These are phyloP conservation scores for Cheilosia urbana DNA, from an alignment of 2,888 invertebrate genomes.

Conservation along the genomic window DNA sequence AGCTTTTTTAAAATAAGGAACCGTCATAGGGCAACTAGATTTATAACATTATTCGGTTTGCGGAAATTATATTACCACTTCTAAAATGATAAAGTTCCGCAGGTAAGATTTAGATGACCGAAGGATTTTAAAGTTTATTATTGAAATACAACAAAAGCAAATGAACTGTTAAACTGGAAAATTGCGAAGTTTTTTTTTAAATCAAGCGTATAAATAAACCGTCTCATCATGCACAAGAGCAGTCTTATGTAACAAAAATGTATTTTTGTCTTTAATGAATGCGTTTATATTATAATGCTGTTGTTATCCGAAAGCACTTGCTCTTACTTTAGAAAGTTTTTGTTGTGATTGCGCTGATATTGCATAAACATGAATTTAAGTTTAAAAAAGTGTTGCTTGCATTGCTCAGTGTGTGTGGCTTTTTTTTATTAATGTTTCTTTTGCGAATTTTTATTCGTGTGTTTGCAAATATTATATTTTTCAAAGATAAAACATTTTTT, in stretches of 20 bases:
- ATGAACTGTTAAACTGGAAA: too few species aligned
- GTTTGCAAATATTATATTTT: slow-evolving; percentile 29
- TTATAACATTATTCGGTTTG: slow-evolving; percentile 2
- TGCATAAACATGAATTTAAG: slow-evolving; percentile 24
- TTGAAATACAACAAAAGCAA: background rate
- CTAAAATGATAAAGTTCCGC: background rate
- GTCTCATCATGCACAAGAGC: background rate
- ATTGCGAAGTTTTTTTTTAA: too few species aligned
- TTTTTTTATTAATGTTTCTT: slow-evolving; percentile 28
- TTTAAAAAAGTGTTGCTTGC: slow-evolving; percentile 51
- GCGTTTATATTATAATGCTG: slow-evolving; percentile 9
- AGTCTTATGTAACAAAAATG: background rate
- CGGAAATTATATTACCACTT: slow-evolving; percentile 4
- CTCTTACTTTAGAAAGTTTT: slow-evolving; percentile 22
- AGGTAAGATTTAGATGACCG: slow-evolving; percentile 28
- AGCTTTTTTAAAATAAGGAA: too few species aligned
- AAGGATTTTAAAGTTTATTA: slow-evolving; percentile 6
- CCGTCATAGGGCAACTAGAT: too few species aligned
- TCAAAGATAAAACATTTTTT: background rate
- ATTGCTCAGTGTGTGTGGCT: slow-evolving; percentile 59
- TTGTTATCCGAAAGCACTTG: slow-evolving; percentile 37
- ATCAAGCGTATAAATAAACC: too few species aligned
- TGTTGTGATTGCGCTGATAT: slow-evolving; percentile 29
- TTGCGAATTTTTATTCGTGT: slow-evolving; percentile 31
- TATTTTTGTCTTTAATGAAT: slow-evolving; percentile 37